Conservation (phyloP, 2,797 vertebrate species). For the Tapirus indicus region DNA sequence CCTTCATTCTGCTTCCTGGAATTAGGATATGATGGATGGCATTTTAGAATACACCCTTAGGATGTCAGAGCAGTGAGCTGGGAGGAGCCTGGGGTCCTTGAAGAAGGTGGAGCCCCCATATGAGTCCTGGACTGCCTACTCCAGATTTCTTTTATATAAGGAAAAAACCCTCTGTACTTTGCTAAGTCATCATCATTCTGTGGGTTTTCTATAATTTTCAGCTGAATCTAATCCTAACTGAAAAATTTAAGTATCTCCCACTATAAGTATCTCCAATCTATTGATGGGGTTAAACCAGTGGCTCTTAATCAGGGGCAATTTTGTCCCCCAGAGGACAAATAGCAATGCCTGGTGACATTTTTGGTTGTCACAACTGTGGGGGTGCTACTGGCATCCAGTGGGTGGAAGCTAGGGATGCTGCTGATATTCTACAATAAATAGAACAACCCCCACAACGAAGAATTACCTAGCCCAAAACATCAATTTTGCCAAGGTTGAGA, state of each 20-base stretch:
- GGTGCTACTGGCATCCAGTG: background rate
- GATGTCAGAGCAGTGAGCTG: background rate
- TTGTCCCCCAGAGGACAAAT: background rate
- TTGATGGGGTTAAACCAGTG: background rate
- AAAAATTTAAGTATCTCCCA: background rate
- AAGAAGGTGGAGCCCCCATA: background rate
- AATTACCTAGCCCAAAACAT: background rate
- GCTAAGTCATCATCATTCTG: background rate
- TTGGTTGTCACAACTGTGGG: background rate
- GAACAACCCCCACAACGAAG: background rate
- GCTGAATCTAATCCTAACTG: background rate
- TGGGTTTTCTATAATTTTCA: background rate
- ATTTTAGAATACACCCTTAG: background rate
- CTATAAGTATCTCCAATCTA: background rate
- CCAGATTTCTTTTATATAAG: background rate
- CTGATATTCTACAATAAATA: background rate
- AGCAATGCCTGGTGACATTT: background rate
- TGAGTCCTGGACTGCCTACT: background rate
- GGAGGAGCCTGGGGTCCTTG: background rate
- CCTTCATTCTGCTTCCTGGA: background rate
- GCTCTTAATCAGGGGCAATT: background rate
- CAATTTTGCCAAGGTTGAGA: background rate
- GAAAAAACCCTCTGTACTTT: background rate
- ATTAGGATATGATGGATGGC: background rate
- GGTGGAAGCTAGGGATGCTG: background rate